Evolutionary conservation across 2,888 invertebrate species (phyloP).

Genomic region (Physocephala rufipes): DNA sequence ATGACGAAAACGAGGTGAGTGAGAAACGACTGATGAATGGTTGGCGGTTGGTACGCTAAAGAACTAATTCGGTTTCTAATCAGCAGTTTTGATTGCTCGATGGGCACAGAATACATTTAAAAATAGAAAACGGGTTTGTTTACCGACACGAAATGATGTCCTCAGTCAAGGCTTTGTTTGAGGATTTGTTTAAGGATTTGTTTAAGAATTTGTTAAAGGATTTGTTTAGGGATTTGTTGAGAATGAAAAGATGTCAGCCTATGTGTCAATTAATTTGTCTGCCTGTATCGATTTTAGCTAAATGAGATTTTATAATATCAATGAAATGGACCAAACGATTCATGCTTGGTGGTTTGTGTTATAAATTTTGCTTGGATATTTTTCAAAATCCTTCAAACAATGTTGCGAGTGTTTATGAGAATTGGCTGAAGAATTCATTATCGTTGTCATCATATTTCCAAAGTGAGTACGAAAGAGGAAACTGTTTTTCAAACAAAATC

Average conservation of each 20-base stretch:
- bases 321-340: conserved; percentile 18
- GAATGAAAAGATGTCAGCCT: neutral
- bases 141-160: neutral
- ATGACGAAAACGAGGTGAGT: neutral
- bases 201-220: too few species aligned
- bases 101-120: neutral
- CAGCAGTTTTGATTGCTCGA: conserved; percentile 26
- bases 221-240: conserved; percentile 20
- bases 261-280: neutral
- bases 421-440: too few species aligned
- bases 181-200: conserved; percentile 30
- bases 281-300: conserved; percentile 1
- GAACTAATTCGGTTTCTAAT: conserved; percentile 32
- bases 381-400: neutral
- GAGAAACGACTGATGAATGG: too few species aligned
- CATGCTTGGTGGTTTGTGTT: neutral
- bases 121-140: conserved; percentile 12
- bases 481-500: too few species aligned
- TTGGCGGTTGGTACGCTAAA: too few species aligned
- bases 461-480: too few species aligned
- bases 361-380: conserved; percentile 18
- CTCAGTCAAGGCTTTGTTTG: neutral
- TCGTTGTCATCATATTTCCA: too few species aligned
- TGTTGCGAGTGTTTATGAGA: too few species aligned
- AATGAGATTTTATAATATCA: conserved; percentile 35